A percentile compares a stretch with the other conserved stretches of the same genome.
These are phyloP conservation scores for Cephus rjabovi DNA, from an alignment of 2,888 invertebrate genomes.

Conservation along the genomic window DNA sequence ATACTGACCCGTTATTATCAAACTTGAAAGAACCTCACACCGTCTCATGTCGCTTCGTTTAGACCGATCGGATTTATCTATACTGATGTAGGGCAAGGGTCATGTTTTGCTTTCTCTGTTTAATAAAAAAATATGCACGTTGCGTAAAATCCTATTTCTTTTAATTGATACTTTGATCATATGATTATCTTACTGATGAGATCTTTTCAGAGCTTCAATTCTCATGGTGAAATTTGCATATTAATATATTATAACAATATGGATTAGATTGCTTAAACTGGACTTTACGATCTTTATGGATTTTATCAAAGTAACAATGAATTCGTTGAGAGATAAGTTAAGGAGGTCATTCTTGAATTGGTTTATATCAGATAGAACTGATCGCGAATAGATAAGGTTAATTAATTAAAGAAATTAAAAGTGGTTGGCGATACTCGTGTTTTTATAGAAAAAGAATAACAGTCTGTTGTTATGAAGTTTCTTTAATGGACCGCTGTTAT, in stretches of 20 bases:
- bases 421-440: neutral
- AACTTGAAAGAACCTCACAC: neutral
- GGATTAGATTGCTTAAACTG: neutral
- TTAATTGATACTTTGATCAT: neutral
- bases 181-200: neutral
- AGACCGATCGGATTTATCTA: neutral
- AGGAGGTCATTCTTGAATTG: neutral
- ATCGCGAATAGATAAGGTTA: neutral
- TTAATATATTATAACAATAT: neutral
- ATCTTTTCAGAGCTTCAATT: neutral
- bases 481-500: neutral
- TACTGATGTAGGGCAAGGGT: neutral
- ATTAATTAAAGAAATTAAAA: neutral
- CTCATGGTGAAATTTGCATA: neutral
- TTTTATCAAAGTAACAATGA: neutral
- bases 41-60: neutral
- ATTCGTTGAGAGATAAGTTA: neutral
- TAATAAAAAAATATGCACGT: neutral
- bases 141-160: neutral
- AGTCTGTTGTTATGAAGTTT: neutral
- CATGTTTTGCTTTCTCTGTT: neutral
- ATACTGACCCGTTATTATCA: neutral
- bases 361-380: neutral
- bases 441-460: neutral
- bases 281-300: neutral